Evolutionary conservation across 1,140 invertebrate species (phyloP).

Genomic region (Asbolus verrucosus): DNA sequence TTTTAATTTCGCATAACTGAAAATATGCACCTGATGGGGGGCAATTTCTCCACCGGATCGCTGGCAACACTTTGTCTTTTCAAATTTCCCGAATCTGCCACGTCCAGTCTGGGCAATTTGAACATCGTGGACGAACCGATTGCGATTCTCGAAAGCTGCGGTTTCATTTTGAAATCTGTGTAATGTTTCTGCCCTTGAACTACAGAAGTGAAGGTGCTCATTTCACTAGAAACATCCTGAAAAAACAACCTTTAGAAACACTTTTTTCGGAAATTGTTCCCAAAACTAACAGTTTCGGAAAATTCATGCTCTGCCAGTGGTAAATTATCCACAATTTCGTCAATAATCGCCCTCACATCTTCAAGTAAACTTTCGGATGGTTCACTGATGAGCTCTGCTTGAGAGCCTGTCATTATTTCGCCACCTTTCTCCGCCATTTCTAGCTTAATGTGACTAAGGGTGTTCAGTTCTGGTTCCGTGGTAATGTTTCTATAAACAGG

Average conservation of each 20-base stretch:
- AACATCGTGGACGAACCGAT: background rate
- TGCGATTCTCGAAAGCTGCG: background rate
- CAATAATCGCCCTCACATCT: background rate
- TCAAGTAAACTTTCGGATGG: background rate
- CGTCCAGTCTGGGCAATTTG: background rate
- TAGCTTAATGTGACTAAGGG: background rate
- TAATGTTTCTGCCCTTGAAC: background rate
- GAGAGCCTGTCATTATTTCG: background rate
- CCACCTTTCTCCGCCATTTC: background rate
- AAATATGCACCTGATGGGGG: background rate
- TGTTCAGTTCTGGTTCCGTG: constrained; percentile 10
- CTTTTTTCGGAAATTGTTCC: too few relatives aligned
- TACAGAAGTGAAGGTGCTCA: background rate
- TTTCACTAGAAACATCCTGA: too few relatives aligned
- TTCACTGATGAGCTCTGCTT: background rate
- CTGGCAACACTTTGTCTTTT: background rate
- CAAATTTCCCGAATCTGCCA: constrained; percentile 1
- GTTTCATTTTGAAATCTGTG: constrained; percentile 7
- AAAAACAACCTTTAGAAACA: too few relatives aligned
- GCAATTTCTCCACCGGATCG: background rate
- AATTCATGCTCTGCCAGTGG: background rate
- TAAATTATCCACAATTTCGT: constrained; percentile 2
- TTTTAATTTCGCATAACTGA: background rate
- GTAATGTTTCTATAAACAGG: background rate
- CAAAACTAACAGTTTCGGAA: too few relatives aligned